Base-by-base conservation (phyloP, 2,888 invertebrate species). In the Salpingus planirostris region DNA sequence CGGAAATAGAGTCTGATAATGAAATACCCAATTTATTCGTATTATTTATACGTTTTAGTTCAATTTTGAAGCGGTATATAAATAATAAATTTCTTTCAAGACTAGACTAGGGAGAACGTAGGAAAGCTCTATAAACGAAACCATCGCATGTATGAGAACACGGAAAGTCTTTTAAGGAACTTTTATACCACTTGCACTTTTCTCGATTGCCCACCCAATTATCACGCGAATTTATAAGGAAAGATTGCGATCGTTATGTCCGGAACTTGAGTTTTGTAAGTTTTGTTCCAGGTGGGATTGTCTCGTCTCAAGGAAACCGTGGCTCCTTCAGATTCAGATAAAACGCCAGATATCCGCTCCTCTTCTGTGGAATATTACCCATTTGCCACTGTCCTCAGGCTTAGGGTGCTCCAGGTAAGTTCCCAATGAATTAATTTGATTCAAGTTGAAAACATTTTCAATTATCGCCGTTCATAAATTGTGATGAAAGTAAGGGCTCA, bases 281-380 rank as follows among this genome's bases (percentile, higher is more conserved):
- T 37, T 23, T 59, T 59, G 45, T 68, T 65, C 14, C 64, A 74
- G 73, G 66, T 68, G 45, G 67, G 70, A 28, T 55, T 73, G 33
- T 68, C 71, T 11, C 64, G 65, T 21, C 62, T 73, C 29, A 73
- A 73, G 48, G 73, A 73, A 60, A 70, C 72, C 1, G 70, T 69
- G 2, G 71, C 71, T 1, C 71, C 71, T 8, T 59, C 71, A 26
- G 71, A 72, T 36, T 34, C 43, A 13, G 54, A 54, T 25, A 44
- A 47, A 35, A 40, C 50, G 12, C 41, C 44, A 13, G 49, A 49
- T 11, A 40, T 38, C 3, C 22, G 41, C 5, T 30, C 23, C 10
- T 6, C 44, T 3, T 31, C 38, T 3, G 62, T 64, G 23, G 70
- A 71, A n/a, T 60, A 64, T n/a, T 76, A 76, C 49, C 75, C 74